Percentiles rank a stretch among this genome's conserved stretches.
Conservation (phyloP, 1,140 invertebrate genomes). For the Drosophila willistoni region DNA sequence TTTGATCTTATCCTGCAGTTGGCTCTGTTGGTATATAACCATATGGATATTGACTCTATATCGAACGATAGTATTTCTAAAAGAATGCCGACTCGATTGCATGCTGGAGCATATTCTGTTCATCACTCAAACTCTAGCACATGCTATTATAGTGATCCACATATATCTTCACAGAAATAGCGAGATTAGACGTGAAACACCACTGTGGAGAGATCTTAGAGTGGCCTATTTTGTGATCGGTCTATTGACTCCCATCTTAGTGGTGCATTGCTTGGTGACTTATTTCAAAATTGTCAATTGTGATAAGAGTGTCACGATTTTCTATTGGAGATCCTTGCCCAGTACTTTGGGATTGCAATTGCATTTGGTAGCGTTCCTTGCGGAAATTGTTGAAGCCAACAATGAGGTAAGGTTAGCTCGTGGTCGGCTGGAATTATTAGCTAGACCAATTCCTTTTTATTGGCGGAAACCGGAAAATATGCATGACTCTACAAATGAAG, state of each 20-base stretch:
- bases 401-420: slow-evolving; percentile 14
- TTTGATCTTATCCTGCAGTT: slow-evolving; percentile 24
- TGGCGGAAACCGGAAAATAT: slow-evolving; percentile 14
- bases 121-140: slow-evolving; percentile 24
- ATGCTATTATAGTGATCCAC: slow-evolving; percentile 40
- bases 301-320: background rate
- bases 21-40: slow-evolving; percentile 44
- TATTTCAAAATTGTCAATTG: background rate
- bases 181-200: background rate
- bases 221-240: slow-evolving; percentile 14
- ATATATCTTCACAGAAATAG: slow-evolving; percentile 33
- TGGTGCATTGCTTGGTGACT: slow-evolving; percentile 9
- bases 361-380: slow-evolving; percentile 50
- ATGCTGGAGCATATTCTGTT: slow-evolving; percentile 32
- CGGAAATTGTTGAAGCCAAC: slow-evolving; percentile 50
- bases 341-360: slow-evolving; percentile 54
- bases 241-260: slow-evolving; percentile 26
- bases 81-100: slow-evolving; percentile 50
- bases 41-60: slow-evolving; percentile 3
- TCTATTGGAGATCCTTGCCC: slow-evolving; percentile 32
- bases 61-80: background rate
- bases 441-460: slow-evolving; percentile 17
- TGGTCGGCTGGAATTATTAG: slow-evolving; percentile 24
- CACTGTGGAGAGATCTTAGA: background rate
- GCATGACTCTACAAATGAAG: slow-evolving; percentile 1